Conservation (phyloP, 2,888 invertebrate genomes). For the Hirtodrosophila histrioides region DNA sequence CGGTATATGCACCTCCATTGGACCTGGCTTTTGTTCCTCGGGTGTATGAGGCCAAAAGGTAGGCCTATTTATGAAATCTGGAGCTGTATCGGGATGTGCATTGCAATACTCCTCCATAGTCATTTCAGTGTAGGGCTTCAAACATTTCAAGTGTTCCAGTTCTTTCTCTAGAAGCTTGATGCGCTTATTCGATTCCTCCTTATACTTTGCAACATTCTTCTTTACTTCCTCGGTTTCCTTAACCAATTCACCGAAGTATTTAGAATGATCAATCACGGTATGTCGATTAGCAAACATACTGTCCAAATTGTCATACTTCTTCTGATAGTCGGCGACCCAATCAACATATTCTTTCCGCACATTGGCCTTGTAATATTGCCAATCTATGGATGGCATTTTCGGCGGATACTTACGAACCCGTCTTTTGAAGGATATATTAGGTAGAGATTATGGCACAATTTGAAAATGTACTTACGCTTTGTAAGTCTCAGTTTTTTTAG, state of each 20-base stretch:
- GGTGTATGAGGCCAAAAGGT: conserved; percentile 93
- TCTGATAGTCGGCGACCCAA: conserved; percentile 93
- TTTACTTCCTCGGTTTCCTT: conserved; percentile 87
- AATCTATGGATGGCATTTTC: conserved; percentile 91
- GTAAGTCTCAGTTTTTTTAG: conserved; percentile 58
- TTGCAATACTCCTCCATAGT: conserved; percentile 91
- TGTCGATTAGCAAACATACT: conserved; percentile 63
- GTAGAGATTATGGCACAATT: not conserved
- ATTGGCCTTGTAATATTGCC: conserved; percentile 89
- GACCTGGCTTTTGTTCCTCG: conserved; percentile 86
- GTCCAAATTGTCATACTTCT: conserved; percentile 87
- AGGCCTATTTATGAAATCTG: conserved; percentile 89
- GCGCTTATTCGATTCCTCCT: conserved; percentile 69
- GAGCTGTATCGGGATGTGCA: conserved; percentile 89
- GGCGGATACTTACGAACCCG: conserved; percentile 86
- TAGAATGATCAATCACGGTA: conserved; percentile 67
- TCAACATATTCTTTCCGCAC: conserved; percentile 88
- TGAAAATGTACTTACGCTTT: conserved; percentile 48
- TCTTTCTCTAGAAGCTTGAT: conserved; percentile 86
- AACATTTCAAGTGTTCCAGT: conserved; percentile 86
- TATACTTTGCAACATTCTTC: conserved; percentile 73
- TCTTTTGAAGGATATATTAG: conserved; percentile 41
- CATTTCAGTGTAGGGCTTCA: conserved; percentile 92
- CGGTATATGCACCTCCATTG: conserved; percentile 19
- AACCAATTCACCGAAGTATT: conserved; percentile 85